Evolutionary conservation across 2,888 invertebrate species (phyloP).

Genomic region (Diadromus collaris): DNA sequence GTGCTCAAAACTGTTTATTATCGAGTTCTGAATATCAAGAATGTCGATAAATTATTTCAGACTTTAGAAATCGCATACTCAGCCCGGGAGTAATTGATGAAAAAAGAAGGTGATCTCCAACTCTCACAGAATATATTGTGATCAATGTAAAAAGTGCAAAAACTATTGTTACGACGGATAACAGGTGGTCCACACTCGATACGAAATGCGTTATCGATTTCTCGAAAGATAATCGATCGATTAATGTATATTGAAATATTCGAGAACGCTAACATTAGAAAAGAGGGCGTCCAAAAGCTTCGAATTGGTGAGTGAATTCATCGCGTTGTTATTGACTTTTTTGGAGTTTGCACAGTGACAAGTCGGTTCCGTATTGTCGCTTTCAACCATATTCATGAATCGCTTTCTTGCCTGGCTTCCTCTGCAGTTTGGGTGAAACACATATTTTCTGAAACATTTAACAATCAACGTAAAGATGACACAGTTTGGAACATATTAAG

Average conservation of each 20-base stretch:
- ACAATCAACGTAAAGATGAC: neutral
- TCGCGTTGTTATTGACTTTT: slow-evolving; percentile 35
- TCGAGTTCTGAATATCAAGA: no score
- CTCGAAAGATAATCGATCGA: neutral
- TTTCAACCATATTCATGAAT: slow-evolving; percentile 60
- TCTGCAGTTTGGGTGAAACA: slow-evolving; percentile 68
- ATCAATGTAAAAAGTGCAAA: neutral
- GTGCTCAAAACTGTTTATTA: no score
- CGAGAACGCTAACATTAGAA: slow-evolving; percentile 52
- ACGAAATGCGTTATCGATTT: neutral
- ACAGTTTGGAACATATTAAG: neutral
- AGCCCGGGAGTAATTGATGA: no score
- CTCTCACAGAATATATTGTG: neutral
- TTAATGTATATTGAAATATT: neutral
- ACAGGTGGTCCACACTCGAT: neutral
- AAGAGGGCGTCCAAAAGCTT: slow-evolving; percentile 61
- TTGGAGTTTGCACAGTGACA: slow-evolving; percentile 55
- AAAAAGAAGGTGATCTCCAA: neutral
- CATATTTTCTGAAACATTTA: slow-evolving; percentile 61
- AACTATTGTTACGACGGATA: neutral
- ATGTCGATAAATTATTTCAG: no score
- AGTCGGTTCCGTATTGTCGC: slow-evolving; percentile 54
- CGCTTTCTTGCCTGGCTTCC: slow-evolving; percentile 70
- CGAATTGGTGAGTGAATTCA: slow-evolving; percentile 47
- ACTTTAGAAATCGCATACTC: no score